Evolutionary conservation across 1,140 invertebrate genomes (phyloP).

Genomic region (Microplitis mediator): DNA sequence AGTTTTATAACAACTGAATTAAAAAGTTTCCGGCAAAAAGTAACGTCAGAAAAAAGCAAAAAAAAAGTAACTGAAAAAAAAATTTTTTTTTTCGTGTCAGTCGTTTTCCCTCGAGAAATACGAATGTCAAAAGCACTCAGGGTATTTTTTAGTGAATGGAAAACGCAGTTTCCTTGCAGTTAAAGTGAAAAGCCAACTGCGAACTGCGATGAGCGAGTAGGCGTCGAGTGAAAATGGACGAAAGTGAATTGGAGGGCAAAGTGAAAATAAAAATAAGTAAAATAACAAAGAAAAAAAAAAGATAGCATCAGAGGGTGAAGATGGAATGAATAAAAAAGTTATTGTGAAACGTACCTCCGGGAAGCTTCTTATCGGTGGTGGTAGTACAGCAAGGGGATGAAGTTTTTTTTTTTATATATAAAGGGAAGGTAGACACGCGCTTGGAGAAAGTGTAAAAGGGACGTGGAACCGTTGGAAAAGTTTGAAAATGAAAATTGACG

Average conservation of each 20-base stretch:
- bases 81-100: neutral
- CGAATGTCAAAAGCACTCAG: neutral
- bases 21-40: no score
- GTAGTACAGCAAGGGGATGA: no score
- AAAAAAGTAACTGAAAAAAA: neutral
- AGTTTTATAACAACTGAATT: no score
- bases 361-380: no score
- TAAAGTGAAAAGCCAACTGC: neutral
- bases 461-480: conserved; percentile 22
- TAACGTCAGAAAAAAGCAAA: no score
- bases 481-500: conserved; percentile 47
- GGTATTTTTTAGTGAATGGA: neutral
- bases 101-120: neutral
- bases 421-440: neutral
- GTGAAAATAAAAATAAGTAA: neutral
- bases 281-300: neutral
- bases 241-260: neutral
- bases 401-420: no score
- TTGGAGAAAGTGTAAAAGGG: neutral
- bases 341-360: no score
- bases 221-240: neutral
- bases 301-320: neutral
- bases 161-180: neutral
- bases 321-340: no score
- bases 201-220: neutral